Base-by-base conservation (phyloP, 2,113 vertebrate species). In the Ceyx melanurus region DNA sequence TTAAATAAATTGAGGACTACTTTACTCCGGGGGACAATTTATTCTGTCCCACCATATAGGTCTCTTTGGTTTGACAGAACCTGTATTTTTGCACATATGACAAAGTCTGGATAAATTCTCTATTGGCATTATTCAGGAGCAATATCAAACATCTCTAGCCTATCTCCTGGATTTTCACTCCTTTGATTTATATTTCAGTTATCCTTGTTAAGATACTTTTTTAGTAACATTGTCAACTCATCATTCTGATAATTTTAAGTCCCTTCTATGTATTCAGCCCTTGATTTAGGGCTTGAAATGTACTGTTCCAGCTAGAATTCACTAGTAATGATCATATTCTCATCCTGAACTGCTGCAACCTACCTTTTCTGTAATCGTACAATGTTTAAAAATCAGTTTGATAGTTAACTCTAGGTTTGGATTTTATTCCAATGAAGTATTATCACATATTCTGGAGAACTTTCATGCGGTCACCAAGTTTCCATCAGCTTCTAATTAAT, bases 21-120 rank as follows among this genome's bases (percentile, higher is more conserved):
- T 93, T 90, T 86, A 85, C 75, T 91, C 57, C 72, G 71, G 48
- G 64, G 76, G n/a, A 81, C 64, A 67, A 77, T 94, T 93, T 90
- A 42, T 88, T 90, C 68, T 93, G 33, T 86, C 74, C 84, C 9
- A 60, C 29, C 13, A 16, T 29, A 43, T 13, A 88, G 56, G 43
- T 89, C 58, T 84, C 70, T 77, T 54, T 78, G 73, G 89, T 56
- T 65, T 92, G 60, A 51, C 33, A 90, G 57, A 83, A 40, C 37
- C 51, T 90, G 40, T 83, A 46, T 83, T 92, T 92, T 46, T 86
- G 33, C 46, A 77, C 28, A 23, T 19, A 29, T 84, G 58, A 74
- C 48, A 86, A 78, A 92, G 20, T 57, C 61, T 67, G 23, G 53
- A 78, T 56, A 77, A 92, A 90, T 90, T 90, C 68, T 88, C 20